Conservation (phyloP, 2,888 invertebrate genomes). For the Zygogramma bicolorata region DNA sequence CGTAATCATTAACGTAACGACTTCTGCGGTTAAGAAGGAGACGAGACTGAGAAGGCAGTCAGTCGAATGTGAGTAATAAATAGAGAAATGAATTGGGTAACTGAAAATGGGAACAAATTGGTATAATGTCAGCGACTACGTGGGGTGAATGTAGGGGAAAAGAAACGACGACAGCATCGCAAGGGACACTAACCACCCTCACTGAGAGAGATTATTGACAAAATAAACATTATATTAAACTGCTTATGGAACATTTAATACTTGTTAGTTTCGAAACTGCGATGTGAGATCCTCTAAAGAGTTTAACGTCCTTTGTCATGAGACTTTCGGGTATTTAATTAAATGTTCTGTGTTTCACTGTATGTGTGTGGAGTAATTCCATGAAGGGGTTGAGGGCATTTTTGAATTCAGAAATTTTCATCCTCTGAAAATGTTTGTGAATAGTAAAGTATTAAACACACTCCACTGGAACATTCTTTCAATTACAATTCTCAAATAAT, state of each 20-base stretch:
- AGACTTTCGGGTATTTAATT: slow-evolving; percentile 1
- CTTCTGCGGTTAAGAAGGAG: slow-evolving; percentile 44
- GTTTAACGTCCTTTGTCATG: slow-evolving; percentile 7
- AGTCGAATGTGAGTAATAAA: slow-evolving; percentile 51
- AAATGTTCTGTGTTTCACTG: background rate
- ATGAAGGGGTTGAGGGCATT: background rate
- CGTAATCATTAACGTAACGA: slow-evolving; percentile 52
- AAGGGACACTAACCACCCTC: slow-evolving; percentile 48
- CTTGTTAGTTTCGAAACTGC: slow-evolving; percentile 40
- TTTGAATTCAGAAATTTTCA: too few species aligned
- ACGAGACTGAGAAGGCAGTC: slow-evolving; percentile 44
- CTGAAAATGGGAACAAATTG: slow-evolving; percentile 58
- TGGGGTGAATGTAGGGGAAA: slow-evolving; percentile 52
- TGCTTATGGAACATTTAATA: slow-evolving; percentile 51
- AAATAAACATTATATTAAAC: slow-evolving; percentile 57
- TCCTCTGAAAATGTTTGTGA: too few species aligned
- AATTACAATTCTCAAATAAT: too few species aligned
- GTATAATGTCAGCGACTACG: slow-evolving; percentile 54
- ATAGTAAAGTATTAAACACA: too few species aligned
- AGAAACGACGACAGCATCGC: slow-evolving; percentile 34
- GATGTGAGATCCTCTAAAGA: slow-evolving; percentile 36
- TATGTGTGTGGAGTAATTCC: background rate
- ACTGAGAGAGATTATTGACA: slow-evolving; percentile 48
- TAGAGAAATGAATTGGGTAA: slow-evolving; percentile 57
- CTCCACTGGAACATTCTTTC: too few species aligned